Conservation (phyloP, 1,140 invertebrate species). For the Fopius arisanus region DNA sequence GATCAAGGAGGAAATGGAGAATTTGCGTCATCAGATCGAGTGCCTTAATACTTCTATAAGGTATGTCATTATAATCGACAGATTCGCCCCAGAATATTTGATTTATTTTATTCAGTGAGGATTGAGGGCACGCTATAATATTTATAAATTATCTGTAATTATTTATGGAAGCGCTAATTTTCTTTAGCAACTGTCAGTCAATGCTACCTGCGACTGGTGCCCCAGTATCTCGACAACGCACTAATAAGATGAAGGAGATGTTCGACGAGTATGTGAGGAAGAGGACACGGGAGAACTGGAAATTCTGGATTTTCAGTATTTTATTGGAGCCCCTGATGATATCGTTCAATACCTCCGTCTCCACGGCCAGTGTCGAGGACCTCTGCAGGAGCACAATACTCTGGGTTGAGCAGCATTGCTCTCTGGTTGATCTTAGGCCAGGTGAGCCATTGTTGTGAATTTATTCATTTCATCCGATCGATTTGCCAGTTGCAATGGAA, state of each 20-base stretch:
- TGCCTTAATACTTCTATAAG: slow-evolving; percentile 89
- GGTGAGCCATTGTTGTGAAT: slow-evolving; percentile 67
- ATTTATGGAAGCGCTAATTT: no score
- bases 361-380: slow-evolving; percentile 90
- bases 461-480: slow-evolving; percentile 22
- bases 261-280: slow-evolving; percentile 90
- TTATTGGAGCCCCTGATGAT: slow-evolving; percentile 87
- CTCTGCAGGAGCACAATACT: slow-evolving; percentile 88
- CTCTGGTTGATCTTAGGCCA: slow-evolving; percentile 89
- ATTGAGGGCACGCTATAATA: not conserved
- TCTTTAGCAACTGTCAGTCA: slow-evolving; percentile 86
- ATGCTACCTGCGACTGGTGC: slow-evolving; percentile 95
- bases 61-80: slow-evolving; percentile 58
- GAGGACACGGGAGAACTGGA: slow-evolving; percentile 92
- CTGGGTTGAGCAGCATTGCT: slow-evolving; percentile 97
- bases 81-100: not conserved
- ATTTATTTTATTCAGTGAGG: no score
- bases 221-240: slow-evolving; percentile 87
- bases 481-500: slow-evolving; percentile 42
- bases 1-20: slow-evolving; percentile 90
- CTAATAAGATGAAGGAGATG: slow-evolving; percentile 93
- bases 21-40: slow-evolving; percentile 86
- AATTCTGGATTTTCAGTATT: slow-evolving; percentile 98
- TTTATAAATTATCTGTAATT: slow-evolving; percentile 23
- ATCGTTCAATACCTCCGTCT: slow-evolving; percentile 90